Evolutionary conservation across 1,140 invertebrate genomes (phyloP), one percentile per base, ranked within the genome.

Genomic region (Wasmannia auropunctata): DNA sequence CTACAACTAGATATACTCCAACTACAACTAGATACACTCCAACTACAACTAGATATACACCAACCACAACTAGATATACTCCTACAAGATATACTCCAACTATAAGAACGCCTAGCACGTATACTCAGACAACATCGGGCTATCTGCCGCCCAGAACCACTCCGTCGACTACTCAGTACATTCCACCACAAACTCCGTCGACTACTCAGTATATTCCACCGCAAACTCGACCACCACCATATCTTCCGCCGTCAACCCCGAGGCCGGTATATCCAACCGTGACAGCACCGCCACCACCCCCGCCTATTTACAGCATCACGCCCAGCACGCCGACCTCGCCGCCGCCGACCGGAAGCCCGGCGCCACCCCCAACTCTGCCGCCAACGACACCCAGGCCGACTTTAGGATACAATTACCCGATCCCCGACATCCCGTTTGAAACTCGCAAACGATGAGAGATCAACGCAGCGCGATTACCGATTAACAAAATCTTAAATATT

Each of bases 381-480:
- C 94, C 94, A 0, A 91, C 88, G 16, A 94, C 94, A 1, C 56
- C 74, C 7, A 92, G 75, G 77, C 91, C 94, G 3, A 79, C 56
- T 1, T 8, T 87, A 46, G 95, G 95, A 58, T 95, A 95, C 58
- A 91, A 92, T 67, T 95, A 95, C 58, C 89, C 90, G 0, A 93
- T 95, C 28, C 95, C 95, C 0, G 93, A 95, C 4, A 93, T 94
- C 25, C 90, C 93, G 7, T 93, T 95, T 31, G 92, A 94, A 10
- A 92, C 91, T 37, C 91, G 93, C 19, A 94, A 92, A 80, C 92
- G 91, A 86, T 93, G 70, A 91, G 16, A 46, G 7, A n/a, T n/a
- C n/a, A n/a, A n/a, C n/a, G 19, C 19, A 25, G 2, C 2, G 22
- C 7, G 19, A n/a, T 81, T 72, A 28, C 25, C 11, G 5, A 56